Evolutionary conservation across 2,888 invertebrate genomes (phyloP).

Genomic region (Cephus sareptanus): DNA sequence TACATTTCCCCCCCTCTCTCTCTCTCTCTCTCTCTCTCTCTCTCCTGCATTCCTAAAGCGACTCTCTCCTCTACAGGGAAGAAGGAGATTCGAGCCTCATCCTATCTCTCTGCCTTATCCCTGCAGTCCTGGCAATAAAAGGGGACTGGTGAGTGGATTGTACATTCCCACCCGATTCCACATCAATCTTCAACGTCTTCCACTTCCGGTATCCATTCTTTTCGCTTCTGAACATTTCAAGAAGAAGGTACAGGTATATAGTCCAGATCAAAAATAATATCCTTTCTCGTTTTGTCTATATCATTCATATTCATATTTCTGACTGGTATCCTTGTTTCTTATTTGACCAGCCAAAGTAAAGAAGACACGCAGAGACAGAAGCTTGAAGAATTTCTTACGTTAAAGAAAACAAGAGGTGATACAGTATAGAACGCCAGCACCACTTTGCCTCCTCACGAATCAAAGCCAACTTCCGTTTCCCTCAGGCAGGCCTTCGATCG

Average conservation of each 20-base stretch:
- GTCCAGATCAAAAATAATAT: too few relatives aligned
- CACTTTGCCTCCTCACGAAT: slow-evolving; percentile 18
- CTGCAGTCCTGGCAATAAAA: neutral
- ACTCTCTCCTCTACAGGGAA: neutral
- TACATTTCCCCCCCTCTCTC: neutral
- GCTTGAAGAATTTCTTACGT: too few relatives aligned
- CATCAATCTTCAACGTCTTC: slow-evolving; percentile 29
- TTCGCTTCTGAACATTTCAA: neutral
- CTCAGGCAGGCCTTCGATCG: slow-evolving; percentile 3
- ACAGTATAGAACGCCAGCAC: neutral
- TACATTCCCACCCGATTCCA: slow-evolving; percentile 34
- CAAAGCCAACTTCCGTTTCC: slow-evolving; percentile 23
- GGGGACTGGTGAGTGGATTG: neutral
- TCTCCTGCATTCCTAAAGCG: neutral
- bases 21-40: neutral
- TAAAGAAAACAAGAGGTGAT: too few relatives aligned
- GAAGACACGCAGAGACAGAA: too few relatives aligned
- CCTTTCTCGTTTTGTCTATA: too few relatives aligned
- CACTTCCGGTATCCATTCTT: slow-evolving; percentile 15
- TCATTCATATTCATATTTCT: too few relatives aligned
- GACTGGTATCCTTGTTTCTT: too few relatives aligned
- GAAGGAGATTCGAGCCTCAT: too few relatives aligned
- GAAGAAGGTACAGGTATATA: too few relatives aligned
- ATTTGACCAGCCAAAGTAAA: too few relatives aligned
- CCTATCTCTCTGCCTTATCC: too few relatives aligned